Evolutionary conservation across 2,888 invertebrate genomes (phyloP).

Genomic region (Heliconius charithonia): DNA sequence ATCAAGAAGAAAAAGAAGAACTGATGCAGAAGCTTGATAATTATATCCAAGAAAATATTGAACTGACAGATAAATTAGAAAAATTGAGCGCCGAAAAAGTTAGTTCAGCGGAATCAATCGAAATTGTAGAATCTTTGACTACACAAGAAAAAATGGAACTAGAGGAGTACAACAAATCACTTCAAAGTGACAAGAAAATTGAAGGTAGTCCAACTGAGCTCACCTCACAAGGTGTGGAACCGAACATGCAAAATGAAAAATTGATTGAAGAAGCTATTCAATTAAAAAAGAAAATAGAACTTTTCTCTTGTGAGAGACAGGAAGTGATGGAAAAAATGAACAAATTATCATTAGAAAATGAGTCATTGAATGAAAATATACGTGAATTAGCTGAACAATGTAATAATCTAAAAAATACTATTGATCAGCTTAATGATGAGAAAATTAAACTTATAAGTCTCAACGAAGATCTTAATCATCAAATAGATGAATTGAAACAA

Average conservation of each 20-base stretch:
- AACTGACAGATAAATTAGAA: constrained; percentile 88
- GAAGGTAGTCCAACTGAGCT: constrained; percentile 53
- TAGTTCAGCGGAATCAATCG: constrained; percentile 90
- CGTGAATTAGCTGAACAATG: constrained; percentile 81
- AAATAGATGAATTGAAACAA: constrained; percentile 75
- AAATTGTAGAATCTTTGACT: constrained; percentile 88
- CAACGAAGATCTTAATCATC: constrained; percentile 67
- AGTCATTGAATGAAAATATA: constrained; percentile 77
- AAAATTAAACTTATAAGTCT: constrained; percentile 67
- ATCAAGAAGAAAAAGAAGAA: constrained; percentile 85
- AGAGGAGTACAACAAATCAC: constrained; percentile 86
- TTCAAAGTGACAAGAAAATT: constrained; percentile 55
- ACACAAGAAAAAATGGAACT: constrained; percentile 88
- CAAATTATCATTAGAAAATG: constrained; percentile 85
- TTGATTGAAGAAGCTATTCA: constrained; percentile 86
- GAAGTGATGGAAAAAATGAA: constrained; percentile 88
- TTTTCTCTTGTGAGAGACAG: constrained; percentile 87
- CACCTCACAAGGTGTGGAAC: constrained; percentile 67
- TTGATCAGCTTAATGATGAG: constrained; percentile 75
- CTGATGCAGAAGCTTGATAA: constrained; percentile 85
- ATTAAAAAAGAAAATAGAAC: constrained; percentile 86
- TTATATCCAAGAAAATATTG: constrained; percentile 89
- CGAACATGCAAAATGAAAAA: constrained; percentile 77
- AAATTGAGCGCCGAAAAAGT: constrained; percentile 89
- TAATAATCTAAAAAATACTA: constrained; percentile 70